Conservation (phyloP, 1,140 invertebrate genomes). For the Psilanteris sp. region DNA sequence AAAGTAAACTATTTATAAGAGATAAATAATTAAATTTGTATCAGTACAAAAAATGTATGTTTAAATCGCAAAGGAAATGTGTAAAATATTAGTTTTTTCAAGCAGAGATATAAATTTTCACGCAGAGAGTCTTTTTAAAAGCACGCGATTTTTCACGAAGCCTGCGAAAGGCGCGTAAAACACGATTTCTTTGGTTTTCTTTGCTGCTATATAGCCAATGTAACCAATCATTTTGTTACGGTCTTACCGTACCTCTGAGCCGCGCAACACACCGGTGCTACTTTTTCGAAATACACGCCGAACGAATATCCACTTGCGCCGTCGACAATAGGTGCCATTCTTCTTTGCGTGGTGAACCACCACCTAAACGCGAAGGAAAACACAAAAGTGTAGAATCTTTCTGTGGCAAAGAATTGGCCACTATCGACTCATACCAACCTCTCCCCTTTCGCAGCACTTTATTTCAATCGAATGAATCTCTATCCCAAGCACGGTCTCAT, state of each 20-base stretch:
- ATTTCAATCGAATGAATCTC: slow-evolving; percentile 61
- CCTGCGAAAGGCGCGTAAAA: slow-evolving; percentile 53
- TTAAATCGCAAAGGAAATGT: slow-evolving; percentile 36
- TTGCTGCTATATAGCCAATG: slow-evolving; percentile 37
- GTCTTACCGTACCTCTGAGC: slow-evolving; percentile 32
- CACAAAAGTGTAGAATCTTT: slow-evolving; percentile 50
- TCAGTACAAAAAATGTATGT: too few species aligned
- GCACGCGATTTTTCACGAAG: slow-evolving; percentile 56
- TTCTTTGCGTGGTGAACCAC: slow-evolving; percentile 39
- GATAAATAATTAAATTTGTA: too few species aligned
- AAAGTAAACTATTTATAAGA: too few species aligned
- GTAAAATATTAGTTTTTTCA: slow-evolving; percentile 55
- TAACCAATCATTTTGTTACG: slow-evolving; percentile 62
- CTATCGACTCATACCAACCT: slow-evolving; percentile 30
- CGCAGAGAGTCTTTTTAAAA: slow-evolving; percentile 53
- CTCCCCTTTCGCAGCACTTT: slow-evolving; percentile 16
- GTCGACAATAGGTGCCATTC: slow-evolving; percentile 52
- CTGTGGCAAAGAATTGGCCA: slow-evolving; percentile 44
- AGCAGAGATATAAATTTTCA: slow-evolving; percentile 45
- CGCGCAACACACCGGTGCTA: not conserved
- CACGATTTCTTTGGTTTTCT: slow-evolving; percentile 45
- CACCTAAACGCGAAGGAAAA: slow-evolving; percentile 50
- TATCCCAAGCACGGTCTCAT: slow-evolving; percentile 59
- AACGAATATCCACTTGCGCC: slow-evolving; percentile 45
- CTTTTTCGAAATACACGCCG: slow-evolving; percentile 45